phyloP scores from a whole-genome alignment of 2,888 invertebrate species.

The Xestia rhomboidea region DNA sequence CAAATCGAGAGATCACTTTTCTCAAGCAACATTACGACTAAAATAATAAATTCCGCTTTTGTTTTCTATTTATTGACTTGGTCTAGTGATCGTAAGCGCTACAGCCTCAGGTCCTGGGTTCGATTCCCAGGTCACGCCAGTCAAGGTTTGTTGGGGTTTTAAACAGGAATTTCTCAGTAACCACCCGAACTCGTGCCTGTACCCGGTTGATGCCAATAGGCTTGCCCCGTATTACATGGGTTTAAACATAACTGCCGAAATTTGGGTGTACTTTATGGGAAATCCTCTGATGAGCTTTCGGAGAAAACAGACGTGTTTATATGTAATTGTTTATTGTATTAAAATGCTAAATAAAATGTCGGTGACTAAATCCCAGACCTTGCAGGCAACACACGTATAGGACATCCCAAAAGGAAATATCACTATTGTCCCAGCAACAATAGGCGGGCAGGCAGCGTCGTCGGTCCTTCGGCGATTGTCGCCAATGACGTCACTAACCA shows the following conservation, averaged over 20 bases:
- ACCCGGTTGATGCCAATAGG: neutral
- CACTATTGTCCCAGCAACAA: slow-evolving; percentile 76
- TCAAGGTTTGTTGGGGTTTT: neutral
- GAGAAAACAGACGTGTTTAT: neutral
- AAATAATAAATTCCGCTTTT: neutral
- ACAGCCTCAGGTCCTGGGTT: neutral
- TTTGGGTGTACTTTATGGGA: neutral
- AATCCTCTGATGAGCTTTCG: neutral
- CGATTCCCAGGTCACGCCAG: neutral
- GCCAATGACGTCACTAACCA: slow-evolving; percentile 77
- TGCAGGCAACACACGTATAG: slow-evolving; percentile 67
- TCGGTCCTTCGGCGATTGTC: slow-evolving; percentile 75
- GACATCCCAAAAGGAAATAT: slow-evolving; percentile 76
- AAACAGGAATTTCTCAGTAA: neutral
- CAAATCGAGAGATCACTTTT: slow-evolving; percentile 22
- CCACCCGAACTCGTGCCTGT: neutral
- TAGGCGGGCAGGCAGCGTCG: slow-evolving; percentile 65
- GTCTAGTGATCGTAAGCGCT: neutral
- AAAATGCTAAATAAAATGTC: slow-evolving; percentile 48
- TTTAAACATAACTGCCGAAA: neutral
- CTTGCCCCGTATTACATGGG: neutral
- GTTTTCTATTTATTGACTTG: neutral
- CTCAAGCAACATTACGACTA: neutral
- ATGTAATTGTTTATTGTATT: no score
- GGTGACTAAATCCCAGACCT: slow-evolving; percentile 69